Conservation (phyloP, 2,113 vertebrate species). For the Alligator sinensis region DNA sequence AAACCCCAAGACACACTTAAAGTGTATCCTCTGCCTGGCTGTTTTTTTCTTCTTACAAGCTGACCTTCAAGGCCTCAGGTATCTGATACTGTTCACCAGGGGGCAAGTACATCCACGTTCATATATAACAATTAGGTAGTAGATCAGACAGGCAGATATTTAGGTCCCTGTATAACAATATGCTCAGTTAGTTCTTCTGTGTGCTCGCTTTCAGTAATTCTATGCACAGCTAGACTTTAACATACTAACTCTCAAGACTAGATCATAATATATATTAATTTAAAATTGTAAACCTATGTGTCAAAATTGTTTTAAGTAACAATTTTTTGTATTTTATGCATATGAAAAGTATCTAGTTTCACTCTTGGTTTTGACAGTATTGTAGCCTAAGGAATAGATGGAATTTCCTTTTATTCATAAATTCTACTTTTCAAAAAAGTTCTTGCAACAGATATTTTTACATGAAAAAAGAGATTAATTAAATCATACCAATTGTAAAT, state of each 20-base stretch:
- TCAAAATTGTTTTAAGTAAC: not conserved
- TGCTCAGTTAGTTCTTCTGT: not conserved
- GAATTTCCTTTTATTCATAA: conserved; percentile 25
- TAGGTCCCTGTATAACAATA: not conserved
- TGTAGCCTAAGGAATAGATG: not conserved
- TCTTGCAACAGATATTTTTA: conserved; percentile 24
- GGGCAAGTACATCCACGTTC: not conserved
- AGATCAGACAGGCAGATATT: not conserved
- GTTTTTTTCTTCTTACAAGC: not conserved
- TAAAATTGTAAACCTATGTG: not conserved
- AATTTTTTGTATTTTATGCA: not conserved
- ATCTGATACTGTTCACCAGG: not conserved
- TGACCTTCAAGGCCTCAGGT: not conserved
- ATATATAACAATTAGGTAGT: not conserved
- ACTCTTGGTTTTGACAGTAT: not conserved
- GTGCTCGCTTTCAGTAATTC: not conserved
- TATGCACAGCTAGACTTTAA: not conserved
- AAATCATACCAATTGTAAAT: not conserved
- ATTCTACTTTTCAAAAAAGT: conserved; percentile 19
- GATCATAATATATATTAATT: not conserved
- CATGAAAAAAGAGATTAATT: conserved; percentile 24
- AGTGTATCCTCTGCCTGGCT: not conserved
- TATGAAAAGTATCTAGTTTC: not conserved
- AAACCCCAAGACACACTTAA: not conserved
- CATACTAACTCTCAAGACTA: not conserved